These are phyloP conservation scores for Marmota monax DNA, from an alignment of 2,113 vertebrate genomes.

Conservation along the genomic window DNA sequence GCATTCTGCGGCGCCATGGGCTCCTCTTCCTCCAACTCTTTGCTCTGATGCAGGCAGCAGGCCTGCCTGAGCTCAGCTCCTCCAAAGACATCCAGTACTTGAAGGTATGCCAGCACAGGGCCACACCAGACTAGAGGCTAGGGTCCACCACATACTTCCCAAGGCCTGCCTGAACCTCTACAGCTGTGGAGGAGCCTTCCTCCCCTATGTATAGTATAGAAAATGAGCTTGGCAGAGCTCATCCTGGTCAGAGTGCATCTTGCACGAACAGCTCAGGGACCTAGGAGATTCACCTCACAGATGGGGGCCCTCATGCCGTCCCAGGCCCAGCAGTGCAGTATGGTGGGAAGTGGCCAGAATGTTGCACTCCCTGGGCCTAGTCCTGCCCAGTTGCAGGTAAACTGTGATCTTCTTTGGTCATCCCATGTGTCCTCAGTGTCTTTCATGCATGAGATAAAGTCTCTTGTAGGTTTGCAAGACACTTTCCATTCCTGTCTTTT, in stretches of 20 bases:
- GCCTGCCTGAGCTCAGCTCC: conserved; percentile 97
- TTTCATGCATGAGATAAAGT: accelerated
- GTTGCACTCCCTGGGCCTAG: not conserved
- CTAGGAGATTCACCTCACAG: not conserved
- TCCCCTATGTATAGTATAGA: too few species aligned
- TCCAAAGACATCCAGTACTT: conserved; percentile 99
- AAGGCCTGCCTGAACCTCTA: not conserved
- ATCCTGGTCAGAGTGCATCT: too few species aligned
- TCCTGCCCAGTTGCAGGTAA: accelerated
- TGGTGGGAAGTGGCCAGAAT: not conserved
- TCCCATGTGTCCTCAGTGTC: not conserved
- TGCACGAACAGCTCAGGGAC: accelerated
- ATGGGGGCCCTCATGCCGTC: accelerated
- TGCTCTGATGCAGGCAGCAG: conserved; percentile 97
- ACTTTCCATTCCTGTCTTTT: not conserved
- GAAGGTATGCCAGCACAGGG: conserved; percentile 89
- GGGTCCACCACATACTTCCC: not conserved
- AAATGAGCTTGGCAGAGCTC: too few species aligned
- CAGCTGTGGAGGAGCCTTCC: too few species aligned
- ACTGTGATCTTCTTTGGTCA: not conserved
- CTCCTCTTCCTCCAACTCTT: conserved; percentile 98
- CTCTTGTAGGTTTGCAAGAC: not conserved
- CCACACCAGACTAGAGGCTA: accelerated
- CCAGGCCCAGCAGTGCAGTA: not conserved
- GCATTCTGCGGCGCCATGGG: conserved; percentile 96